Evolutionary conservation across 2,113 vertebrate species (phyloP).

Genomic region (Corydoras maculifer): DNA sequence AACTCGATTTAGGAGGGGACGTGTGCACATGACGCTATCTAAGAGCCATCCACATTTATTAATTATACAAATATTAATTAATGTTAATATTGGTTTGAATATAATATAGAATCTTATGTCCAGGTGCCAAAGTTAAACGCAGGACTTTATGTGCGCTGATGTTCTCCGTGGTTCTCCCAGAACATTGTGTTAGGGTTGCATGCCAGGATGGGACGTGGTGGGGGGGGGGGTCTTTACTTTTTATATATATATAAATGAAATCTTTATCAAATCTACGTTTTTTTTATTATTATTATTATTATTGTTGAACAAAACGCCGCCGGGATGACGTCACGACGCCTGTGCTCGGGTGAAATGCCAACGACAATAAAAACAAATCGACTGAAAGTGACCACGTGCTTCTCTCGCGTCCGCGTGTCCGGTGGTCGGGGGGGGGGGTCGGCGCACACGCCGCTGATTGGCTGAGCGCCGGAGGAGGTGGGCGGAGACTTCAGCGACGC

Average conservation of each 20-base stretch:
- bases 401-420: too few relatives aligned
- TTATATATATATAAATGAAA: slow-evolving; percentile 46
- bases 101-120: slow-evolving; percentile 22
- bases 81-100: slow-evolving; percentile 15
- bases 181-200: slow-evolving; percentile 81
- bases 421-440: slow-evolving; percentile 2
- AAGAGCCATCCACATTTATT: slow-evolving; percentile 41
- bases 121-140: slow-evolving; percentile 73
- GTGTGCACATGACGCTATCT: slow-evolving; percentile 26
- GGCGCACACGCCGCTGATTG: slow-evolving; percentile 46
- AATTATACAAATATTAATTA: too few relatives aligned
- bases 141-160: slow-evolving; percentile 64
- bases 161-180: slow-evolving; percentile 72
- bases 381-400: too few relatives aligned
- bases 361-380: background rate
- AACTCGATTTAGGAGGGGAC: slow-evolving; percentile 31
- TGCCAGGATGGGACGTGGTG: slow-evolving; percentile 85
- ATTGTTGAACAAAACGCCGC: too few relatives aligned
- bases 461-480: slow-evolving; percentile 18
- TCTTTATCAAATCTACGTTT: slow-evolving; percentile 62
- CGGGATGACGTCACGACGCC: too few relatives aligned
- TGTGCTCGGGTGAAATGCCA: too few relatives aligned
- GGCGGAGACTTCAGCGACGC: slow-evolving; percentile 40
- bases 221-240: slow-evolving; percentile 63
- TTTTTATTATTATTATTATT: too few relatives aligned